Evolutionary conservation across 30 jellyfish, hydroid and myxozoan genomes (phyloP).

Genomic region (Nemopilema nomurai): DNA sequence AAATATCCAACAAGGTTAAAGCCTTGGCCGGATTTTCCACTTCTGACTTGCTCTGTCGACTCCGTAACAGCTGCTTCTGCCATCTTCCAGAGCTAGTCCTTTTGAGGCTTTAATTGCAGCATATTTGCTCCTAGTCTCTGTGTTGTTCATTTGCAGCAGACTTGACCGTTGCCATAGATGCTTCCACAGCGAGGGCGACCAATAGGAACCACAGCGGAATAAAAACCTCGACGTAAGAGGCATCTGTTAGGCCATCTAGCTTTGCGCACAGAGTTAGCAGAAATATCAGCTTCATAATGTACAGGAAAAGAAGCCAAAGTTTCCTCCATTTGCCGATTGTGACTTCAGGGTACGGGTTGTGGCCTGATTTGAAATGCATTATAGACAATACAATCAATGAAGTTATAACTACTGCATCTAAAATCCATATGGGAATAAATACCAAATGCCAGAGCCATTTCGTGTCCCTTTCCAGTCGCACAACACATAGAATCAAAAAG

Average conservation of each 20-base stretch:
- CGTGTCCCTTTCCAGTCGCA: conserved; percentile 75
- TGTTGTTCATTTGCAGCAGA: conserved; percentile 53
- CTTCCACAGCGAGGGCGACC: conserved; percentile 53
- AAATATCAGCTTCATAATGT: conserved; percentile 62
- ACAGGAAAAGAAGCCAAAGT: conserved; percentile 67
- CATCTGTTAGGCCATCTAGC: conserved; percentile 68
- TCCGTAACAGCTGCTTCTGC: no score
- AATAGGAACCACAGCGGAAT: conserved; percentile 88
- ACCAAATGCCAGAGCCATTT: conserved; percentile 90
- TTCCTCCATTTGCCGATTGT: conserved; percentile 62
- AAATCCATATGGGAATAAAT: conserved; percentile 89
- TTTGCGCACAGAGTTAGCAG: conserved; percentile 78
- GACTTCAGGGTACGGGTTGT: conserved; percentile 47
- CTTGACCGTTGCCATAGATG: conserved; percentile 68
- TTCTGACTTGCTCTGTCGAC: no score
- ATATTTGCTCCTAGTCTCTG: conserved; percentile 26
- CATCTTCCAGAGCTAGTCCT: no score
- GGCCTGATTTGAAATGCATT: conserved; percentile 68
- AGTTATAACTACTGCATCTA: conserved; percentile 68
- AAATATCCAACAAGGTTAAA: no score
- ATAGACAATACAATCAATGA: conserved; percentile 41
- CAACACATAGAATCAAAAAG: conserved; percentile 69
- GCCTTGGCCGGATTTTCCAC: no score
- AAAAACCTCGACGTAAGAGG: conserved; percentile 72
- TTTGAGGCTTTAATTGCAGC: background rate